These are phyloP conservation scores for Exaiptasia diaphana DNA, from an alignment of 64 coral and sea anemone species.

Conservation along the genomic window DNA sequence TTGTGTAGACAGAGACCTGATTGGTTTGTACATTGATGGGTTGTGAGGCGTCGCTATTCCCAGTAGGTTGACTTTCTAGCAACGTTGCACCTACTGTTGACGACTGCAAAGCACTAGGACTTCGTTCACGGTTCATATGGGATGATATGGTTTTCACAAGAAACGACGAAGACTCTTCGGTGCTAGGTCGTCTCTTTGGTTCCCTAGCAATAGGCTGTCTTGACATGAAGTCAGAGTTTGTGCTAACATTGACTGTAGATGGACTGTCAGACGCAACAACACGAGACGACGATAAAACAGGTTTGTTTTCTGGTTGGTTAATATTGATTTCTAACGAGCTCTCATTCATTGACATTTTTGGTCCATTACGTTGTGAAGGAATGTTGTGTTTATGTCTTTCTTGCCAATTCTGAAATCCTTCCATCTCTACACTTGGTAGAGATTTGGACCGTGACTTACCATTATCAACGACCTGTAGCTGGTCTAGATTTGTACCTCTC, in stretches of 20 bases:
- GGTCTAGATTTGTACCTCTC: constrained; percentile 61
- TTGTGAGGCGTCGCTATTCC: background rate
- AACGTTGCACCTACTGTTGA: constrained; percentile 70
- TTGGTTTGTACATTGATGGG: background rate
- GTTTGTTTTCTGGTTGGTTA: background rate
- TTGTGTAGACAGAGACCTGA: constrained; percentile 37
- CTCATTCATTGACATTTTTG: constrained; percentile 60
- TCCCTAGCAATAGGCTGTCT: constrained; percentile 75
- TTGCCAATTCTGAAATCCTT: background rate
- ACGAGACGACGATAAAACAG: constrained; percentile 59
- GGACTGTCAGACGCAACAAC: constrained; percentile 55
- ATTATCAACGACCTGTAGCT: constrained; percentile 60
- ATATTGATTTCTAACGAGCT: constrained; percentile 31
- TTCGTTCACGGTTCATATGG: constrained; percentile 32
- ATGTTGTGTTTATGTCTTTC: constrained; percentile 24
- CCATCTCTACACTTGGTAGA: constrained; percentile 61
- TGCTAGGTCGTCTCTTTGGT: background rate
- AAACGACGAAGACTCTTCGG: constrained; percentile 58
- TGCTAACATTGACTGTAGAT: constrained; percentile 76
- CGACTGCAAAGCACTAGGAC: constrained; percentile 52
- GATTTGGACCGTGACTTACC: constrained; percentile 53
- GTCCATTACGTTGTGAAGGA: constrained; percentile 28
- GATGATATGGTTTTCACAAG: constrained; percentile 46
- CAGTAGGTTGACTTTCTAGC: constrained; percentile 59
- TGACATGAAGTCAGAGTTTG: constrained; percentile 64